These are phyloP conservation scores for Gallinago paraguaiae DNA, from an alignment of 2,113 vertebrate genomes.

Conservation along the genomic window DNA sequence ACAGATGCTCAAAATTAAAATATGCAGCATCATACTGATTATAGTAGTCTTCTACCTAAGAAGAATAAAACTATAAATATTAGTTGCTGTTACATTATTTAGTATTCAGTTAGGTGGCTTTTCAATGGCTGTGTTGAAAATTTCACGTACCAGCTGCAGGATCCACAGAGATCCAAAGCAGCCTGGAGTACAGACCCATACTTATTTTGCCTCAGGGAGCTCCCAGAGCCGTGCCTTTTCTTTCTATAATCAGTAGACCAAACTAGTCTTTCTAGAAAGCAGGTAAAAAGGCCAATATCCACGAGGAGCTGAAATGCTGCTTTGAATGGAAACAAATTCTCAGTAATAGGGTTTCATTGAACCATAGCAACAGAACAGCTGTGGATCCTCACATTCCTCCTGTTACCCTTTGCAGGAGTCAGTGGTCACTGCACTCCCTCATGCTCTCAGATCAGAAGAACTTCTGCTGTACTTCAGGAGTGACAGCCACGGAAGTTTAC, in stretches of 20 bases:
- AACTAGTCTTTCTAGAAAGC: background rate
- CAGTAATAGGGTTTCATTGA: background rate
- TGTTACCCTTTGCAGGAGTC: background rate
- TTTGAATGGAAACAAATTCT: background rate
- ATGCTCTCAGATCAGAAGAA: background rate
- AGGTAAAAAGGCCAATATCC: background rate
- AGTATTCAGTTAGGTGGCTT: background rate
- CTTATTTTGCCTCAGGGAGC: background rate
- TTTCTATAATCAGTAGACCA: background rate
- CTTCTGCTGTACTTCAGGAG: background rate
- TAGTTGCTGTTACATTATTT: background rate
- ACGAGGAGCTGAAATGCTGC: accelerated
- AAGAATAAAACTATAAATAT: background rate
- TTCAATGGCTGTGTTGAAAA: background rate
- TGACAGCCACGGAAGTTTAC: background rate
- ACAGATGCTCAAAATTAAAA: background rate
- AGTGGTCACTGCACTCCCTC: background rate
- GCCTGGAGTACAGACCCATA: background rate
- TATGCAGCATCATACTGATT: background rate
- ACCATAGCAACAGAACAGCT: background rate
- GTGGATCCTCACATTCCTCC: background rate
- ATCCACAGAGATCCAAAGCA: background rate
- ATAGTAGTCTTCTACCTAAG: background rate
- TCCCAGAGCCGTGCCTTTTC: background rate
- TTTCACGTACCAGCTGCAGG: background rate